phyloP scores from a whole-genome alignment of 2,888 invertebrate species.

The Tinea trinotella region DNA sequence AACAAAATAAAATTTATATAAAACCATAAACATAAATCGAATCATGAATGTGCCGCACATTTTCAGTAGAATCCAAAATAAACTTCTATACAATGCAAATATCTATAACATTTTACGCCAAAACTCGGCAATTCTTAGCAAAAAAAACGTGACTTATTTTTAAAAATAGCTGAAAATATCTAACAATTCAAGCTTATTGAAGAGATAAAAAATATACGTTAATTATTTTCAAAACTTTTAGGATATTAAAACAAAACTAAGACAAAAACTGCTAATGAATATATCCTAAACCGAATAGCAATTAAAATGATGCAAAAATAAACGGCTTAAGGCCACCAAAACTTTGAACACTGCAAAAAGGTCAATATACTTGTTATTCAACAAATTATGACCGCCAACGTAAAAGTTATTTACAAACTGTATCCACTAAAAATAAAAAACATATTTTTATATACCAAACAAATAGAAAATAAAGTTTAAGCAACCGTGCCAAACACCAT shows the following conservation, averaged over 20 bases:
- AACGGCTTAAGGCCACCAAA: not conserved
- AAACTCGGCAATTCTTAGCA: not conserved
- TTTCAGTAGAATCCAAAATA: not conserved
- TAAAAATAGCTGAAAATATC: no score
- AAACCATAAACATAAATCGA: not conserved
- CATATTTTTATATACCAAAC: not conserved
- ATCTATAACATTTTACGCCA: not conserved
- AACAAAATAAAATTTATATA: no score
- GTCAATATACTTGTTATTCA: slow-evolving; percentile 2
- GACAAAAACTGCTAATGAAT: no score
- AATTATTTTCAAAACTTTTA: no score
- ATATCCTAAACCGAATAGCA: no score
- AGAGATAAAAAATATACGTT: no score
- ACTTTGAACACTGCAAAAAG: not conserved
- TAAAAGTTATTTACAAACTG: not conserved
- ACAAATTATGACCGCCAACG: not conserved
- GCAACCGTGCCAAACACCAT: no score
- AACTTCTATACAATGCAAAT: not conserved
- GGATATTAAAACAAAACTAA: no score
- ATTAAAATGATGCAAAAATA: no score
- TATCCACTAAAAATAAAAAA: not conserved
- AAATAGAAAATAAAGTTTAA: no score
- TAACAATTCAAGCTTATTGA: no score
- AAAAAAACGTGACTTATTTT: no score
- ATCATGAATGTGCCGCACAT: not conserved